Conservation (phyloP, 2,888 invertebrate species). For the Sturmia bella region DNA sequence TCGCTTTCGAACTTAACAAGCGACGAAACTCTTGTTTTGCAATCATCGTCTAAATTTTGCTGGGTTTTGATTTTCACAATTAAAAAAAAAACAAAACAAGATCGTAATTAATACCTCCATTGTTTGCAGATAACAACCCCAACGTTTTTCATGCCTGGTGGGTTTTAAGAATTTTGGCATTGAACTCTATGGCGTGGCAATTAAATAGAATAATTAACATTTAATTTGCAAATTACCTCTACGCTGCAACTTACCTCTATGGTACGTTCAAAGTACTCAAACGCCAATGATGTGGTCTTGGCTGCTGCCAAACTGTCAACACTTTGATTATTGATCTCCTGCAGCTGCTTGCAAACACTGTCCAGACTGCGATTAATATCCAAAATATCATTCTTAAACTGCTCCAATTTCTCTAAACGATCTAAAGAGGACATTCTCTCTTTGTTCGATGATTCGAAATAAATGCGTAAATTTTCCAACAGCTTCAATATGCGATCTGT, state of each 20-base stretch:
- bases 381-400: slow-evolving; percentile 86
- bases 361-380: slow-evolving; percentile 88
- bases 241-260: slow-evolving; percentile 84
- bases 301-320: slow-evolving; percentile 88
- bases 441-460: slow-evolving; percentile 86
- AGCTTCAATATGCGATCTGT: slow-evolving; percentile 86
- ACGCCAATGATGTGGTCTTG: slow-evolving; percentile 87
- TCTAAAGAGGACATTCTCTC: slow-evolving; percentile 85
- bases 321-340: slow-evolving; percentile 86
- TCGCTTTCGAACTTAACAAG: no score
- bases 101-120: slow-evolving; percentile 74
- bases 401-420: slow-evolving; percentile 87
- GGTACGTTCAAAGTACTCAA: slow-evolving; percentile 89
- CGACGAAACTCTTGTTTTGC: neutral
- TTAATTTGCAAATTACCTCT: slow-evolving; percentile 48
- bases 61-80: slow-evolving; percentile 21
- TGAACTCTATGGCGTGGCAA: slow-evolving; percentile 75
- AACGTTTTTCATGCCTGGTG: slow-evolving; percentile 77
- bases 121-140: slow-evolving; percentile 75
- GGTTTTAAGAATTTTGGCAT: slow-evolving; percentile 77
- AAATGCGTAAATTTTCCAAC: slow-evolving; percentile 84
- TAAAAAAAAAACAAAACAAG: slow-evolving; percentile 1
- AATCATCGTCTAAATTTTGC: slow-evolving; percentile 2
- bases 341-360: slow-evolving; percentile 85
- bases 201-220: slow-evolving; percentile 48